These are phyloP conservation scores for Agrilus cyanescens DNA, from an alignment of 2,888 invertebrate genomes.

Conservation along the genomic window DNA sequence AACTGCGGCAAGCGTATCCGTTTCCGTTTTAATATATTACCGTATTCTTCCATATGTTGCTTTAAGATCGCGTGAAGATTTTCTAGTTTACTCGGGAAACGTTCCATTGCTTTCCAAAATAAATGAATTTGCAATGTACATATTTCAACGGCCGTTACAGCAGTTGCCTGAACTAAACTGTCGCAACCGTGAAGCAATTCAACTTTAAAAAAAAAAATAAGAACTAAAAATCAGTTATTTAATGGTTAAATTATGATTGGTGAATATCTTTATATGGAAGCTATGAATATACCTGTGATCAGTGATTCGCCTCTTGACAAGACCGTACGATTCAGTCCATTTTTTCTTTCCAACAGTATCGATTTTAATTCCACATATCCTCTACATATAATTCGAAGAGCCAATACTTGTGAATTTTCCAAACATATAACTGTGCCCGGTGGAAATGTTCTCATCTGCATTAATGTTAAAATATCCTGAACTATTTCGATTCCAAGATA, in stretches of 20 bases:
- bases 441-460: constrained; percentile 10
- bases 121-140: constrained; percentile 9
- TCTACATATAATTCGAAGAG: no score
- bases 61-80: neutral
- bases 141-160: constrained; percentile 14
- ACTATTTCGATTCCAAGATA: neutral
- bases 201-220: constrained; percentile 1
- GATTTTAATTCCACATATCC: no score
- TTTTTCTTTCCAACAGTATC: no score
- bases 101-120: constrained; percentile 8
- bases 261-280: no score
- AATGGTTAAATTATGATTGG: no score
- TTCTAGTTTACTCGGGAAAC: neutral
- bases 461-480: constrained; percentile 2
- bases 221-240: no score
- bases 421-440: constrained; percentile 4
- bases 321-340: no score
- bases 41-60: constrained; percentile 7
- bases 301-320: no score
- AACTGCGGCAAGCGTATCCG: constrained; percentile 11
- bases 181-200: constrained; percentile 12
- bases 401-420: no score
- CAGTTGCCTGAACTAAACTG: constrained; percentile 7
- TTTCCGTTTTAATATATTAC: constrained; percentile 9
- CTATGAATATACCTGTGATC: no score